A percentile compares a stretch with the other conserved stretches of the same genome.
phyloP scores from a whole-genome alignment of 2,888 invertebrate species.

The Aethes cnicana region DNA sequence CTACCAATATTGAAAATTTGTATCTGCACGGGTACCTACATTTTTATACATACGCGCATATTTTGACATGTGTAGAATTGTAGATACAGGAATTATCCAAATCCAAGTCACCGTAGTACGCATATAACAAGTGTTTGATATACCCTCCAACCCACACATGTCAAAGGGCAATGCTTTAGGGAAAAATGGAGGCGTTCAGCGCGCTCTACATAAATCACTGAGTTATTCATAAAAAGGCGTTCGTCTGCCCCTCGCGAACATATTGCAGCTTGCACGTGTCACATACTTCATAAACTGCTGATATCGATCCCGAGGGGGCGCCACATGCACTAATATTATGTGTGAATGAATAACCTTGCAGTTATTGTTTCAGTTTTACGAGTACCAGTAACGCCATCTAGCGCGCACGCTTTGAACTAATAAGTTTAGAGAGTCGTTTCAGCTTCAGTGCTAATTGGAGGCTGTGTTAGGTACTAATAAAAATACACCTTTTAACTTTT shows the following conservation, averaged over 20 bases:
- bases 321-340: conserved; percentile 67
- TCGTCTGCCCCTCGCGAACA: conserved; percentile 64
- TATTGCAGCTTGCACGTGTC: conserved; percentile 78
- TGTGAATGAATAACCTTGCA: conserved; percentile 38
- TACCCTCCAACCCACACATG: conserved; percentile 32
- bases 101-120: neutral
- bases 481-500: too few species aligned
- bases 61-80: too few species aligned
- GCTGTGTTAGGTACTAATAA: neutral
- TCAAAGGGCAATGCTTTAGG: conserved; percentile 42
- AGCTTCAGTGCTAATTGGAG: too few species aligned
- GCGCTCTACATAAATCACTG: conserved; percentile 75
- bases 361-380: conserved; percentile 21
- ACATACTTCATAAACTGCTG: conserved; percentile 77
- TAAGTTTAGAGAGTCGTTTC: conserved; percentile 4
- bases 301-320: conserved; percentile 66
- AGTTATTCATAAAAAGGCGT: conserved; percentile 80
- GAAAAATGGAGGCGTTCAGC: conserved; percentile 47
- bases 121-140: conserved; percentile 4
- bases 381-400: conserved; percentile 27
- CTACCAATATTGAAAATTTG: too few species aligned
- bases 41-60: too few species aligned
- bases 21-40: too few species aligned
- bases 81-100: neutral
- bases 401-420: conserved; percentile 3